Evolutionary conservation across 2,797 vertebrate species (phyloP).

Genomic region (Tokudaia muenninki): DNA sequence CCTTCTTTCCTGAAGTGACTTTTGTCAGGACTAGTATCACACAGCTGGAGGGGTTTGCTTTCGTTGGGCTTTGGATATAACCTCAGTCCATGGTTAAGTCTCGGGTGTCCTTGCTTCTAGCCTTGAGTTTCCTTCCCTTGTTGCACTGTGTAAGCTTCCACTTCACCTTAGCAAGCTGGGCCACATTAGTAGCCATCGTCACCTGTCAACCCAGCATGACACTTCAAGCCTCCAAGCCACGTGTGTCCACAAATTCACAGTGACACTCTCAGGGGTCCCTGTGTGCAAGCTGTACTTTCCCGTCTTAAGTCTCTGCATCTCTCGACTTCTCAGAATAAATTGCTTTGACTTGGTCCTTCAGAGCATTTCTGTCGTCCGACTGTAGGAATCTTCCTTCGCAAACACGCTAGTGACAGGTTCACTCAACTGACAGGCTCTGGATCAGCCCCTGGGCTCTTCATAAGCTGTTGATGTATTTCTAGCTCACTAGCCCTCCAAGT

Average conservation of each 20-base stretch:
- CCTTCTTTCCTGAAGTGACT: no score
- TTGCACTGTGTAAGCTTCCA: not conserved
- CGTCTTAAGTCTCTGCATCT: not conserved
- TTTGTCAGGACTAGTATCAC: not conserved
- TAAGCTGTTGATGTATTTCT: not conserved
- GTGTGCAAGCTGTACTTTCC: not conserved
- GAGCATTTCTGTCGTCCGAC: not conserved
- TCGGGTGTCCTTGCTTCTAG: not conserved
- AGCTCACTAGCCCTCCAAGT: not conserved
- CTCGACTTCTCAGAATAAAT: not conserved
- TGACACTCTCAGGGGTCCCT: not conserved
- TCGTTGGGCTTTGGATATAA: not conserved
- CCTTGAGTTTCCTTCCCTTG: not conserved
- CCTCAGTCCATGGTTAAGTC: rapidly evolving
- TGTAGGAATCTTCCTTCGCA: not conserved
- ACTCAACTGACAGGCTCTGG: not conserved
- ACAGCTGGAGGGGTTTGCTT: not conserved
- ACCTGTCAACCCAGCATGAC: not conserved
- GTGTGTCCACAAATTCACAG: not conserved
- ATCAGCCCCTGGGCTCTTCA: not conserved
- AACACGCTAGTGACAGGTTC: not conserved
- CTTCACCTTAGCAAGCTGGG: not conserved
- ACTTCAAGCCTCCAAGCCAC: not conserved
- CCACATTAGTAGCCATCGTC: not conserved
- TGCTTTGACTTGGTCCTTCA: not conserved